Evolutionary conservation across 2,797 vertebrate genomes (phyloP).

Genomic region (Eulemur mongoz): DNA sequence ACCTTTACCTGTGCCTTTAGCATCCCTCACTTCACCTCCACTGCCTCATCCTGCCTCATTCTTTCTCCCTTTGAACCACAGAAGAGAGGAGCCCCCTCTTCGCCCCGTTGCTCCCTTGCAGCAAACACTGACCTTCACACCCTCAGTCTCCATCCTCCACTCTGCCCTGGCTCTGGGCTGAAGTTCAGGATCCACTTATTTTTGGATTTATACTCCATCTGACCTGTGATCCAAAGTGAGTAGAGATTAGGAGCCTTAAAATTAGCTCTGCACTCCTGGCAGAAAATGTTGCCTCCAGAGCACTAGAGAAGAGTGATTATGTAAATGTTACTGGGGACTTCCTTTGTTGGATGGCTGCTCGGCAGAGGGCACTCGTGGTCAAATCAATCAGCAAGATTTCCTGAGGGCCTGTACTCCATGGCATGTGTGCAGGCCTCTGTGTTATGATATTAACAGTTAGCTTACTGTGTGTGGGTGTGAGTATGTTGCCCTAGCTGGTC

Average conservation of each 20-base stretch:
- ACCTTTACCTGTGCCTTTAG: not conserved
- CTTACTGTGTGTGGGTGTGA: not conserved
- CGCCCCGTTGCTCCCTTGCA: not conserved
- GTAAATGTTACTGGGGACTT: not conserved
- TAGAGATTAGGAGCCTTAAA: not conserved
- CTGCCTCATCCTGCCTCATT: not conserved
- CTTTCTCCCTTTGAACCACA: not conserved
- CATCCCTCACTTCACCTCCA: not conserved
- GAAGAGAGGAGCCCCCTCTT: not conserved
- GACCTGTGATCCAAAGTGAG: not conserved
- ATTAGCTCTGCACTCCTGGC: not conserved
- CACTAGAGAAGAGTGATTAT: not conserved
- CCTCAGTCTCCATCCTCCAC: not conserved
- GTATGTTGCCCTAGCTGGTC: not conserved
- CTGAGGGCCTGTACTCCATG: not conserved
- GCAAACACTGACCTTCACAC: not conserved
- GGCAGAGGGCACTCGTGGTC: not conserved
- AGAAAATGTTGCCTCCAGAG: not conserved
- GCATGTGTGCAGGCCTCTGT: not conserved
- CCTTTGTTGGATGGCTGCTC: not conserved
- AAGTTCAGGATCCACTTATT: not conserved
- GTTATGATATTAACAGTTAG: no score
- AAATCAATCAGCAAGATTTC: not conserved
- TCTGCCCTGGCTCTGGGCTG: not conserved
- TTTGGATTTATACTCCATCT: not conserved